Conservation (phyloP, 2,888 invertebrate genomes). For the Calameuta pallipes region DNA sequence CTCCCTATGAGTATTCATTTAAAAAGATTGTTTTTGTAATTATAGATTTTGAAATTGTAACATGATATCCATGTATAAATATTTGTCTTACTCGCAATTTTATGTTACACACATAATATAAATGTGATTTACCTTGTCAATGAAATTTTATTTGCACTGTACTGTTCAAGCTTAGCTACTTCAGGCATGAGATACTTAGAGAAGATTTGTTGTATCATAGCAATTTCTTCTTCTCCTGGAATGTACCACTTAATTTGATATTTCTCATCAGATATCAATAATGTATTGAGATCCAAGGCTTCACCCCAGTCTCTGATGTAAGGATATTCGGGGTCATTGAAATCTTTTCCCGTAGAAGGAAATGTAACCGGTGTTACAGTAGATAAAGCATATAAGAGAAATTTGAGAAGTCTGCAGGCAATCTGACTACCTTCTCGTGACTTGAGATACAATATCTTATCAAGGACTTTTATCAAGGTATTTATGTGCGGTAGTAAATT, state of each 20-base stretch:
- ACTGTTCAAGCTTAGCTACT: constrained; percentile 71
- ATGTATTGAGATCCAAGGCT: constrained; percentile 73
- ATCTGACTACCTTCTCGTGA: constrained; percentile 75
- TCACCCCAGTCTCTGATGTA: constrained; percentile 87
- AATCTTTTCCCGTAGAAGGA: constrained; percentile 72
- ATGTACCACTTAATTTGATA: constrained; percentile 80
- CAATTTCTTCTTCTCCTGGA: constrained; percentile 77
- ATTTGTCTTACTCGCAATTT: background rate
- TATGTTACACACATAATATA: background rate
- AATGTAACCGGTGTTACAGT: constrained; percentile 74
- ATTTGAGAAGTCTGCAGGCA: constrained; percentile 71
- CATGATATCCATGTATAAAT: background rate
- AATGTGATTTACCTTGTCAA: constrained; percentile 64
- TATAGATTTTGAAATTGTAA: background rate
- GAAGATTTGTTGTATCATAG: constrained; percentile 74
- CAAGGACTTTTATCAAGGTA: constrained; percentile 75
- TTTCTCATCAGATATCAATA: constrained; percentile 43
- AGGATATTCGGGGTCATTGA: constrained; percentile 74
- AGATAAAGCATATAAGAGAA: constrained; percentile 72
- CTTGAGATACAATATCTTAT: constrained; percentile 76
- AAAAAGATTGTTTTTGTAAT: background rate
- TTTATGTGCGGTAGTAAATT: constrained; percentile 76
- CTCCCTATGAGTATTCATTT: constrained; percentile 67
- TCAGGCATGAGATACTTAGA: constrained; percentile 76
- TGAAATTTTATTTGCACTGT: constrained; percentile 66